Percentiles rank a stretch among this genome's conserved stretches.
Conservation (phyloP, 2,797 vertebrate species). For the Hafferia zeledoni region DNA sequence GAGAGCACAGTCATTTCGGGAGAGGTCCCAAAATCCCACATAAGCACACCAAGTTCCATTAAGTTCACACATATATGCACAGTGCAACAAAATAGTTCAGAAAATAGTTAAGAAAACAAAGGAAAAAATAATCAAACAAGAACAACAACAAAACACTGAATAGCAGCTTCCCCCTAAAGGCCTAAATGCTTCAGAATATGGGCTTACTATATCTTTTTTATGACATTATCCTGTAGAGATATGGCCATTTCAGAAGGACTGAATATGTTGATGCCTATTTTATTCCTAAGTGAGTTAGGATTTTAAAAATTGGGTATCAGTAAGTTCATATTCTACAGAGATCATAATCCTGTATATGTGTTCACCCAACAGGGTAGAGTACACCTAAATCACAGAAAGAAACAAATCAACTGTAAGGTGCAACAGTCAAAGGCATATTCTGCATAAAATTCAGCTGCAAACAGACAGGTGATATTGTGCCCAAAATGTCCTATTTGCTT, state of each 20-base stretch:
- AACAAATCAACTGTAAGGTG: background rate
- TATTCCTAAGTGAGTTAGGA: background rate
- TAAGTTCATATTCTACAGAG: background rate
- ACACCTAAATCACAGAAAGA: background rate
- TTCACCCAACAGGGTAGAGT: background rate
- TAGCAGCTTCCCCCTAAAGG: background rate
- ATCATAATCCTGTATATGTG: background rate
- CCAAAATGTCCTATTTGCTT: background rate
- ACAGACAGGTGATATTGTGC: background rate
- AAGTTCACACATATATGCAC: background rate
- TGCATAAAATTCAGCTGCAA: background rate
- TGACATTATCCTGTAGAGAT: accelerated
- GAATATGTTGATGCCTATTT: background rate
- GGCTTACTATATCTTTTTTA: accelerated
- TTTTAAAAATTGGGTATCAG: background rate
- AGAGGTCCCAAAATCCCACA: background rate
- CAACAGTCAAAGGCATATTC: background rate
- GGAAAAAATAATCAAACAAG: background rate
- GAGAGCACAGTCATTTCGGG: background rate
- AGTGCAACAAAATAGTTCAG: background rate
- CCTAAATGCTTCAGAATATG: background rate
- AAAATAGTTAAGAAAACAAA: background rate
- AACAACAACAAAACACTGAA: accelerated
- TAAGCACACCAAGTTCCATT: background rate
- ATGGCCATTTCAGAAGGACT: background rate